Conservation (phyloP, 2,797 vertebrate species). For the Cynodonichthys magdalenae region DNA sequence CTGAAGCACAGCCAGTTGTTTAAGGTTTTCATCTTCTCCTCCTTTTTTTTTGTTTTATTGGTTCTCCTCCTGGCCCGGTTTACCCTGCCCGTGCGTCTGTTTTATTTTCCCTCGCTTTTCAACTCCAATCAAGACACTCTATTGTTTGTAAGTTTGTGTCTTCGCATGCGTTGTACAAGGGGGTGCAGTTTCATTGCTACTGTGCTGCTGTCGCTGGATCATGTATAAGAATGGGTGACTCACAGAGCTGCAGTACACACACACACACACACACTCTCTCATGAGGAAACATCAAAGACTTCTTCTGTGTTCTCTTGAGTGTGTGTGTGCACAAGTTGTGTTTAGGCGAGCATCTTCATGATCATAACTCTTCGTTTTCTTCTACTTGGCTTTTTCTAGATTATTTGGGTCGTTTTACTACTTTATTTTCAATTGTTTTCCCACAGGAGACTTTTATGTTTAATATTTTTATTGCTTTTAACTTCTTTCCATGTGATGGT, state of each 20-base stretch:
- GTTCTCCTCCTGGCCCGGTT: slow-evolving; percentile 25
- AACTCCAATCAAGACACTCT: slow-evolving; percentile 80
- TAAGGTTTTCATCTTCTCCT: slow-evolving; percentile 53
- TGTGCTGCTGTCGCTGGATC: slow-evolving; percentile 51
- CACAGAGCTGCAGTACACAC: slow-evolving; percentile 53
- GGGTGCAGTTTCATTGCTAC: slow-evolving; percentile 41
- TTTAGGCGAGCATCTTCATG: slow-evolving; percentile 49
- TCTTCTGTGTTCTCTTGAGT: slow-evolving; percentile 69
- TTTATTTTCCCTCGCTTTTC: slow-evolving; percentile 34
- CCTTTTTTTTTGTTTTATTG: slow-evolving; percentile 17
- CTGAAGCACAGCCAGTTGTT: slow-evolving; percentile 86
- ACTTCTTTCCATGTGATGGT: background rate
- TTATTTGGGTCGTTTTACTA: slow-evolving; percentile 4
- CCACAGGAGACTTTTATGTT: slow-evolving; percentile 5
- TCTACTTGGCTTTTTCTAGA: slow-evolving; percentile 27
- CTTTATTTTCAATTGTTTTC: background rate
- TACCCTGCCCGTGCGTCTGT: slow-evolving; percentile 50
- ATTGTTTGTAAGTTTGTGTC: slow-evolving; percentile 54
- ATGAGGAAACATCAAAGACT: slow-evolving; percentile 77
- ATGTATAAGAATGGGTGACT: slow-evolving; percentile 70
- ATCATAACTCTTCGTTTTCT: slow-evolving; percentile 32
- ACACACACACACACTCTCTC: slow-evolving; percentile 43
- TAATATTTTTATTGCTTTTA: slow-evolving; percentile 9
- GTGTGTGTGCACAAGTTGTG: slow-evolving; percentile 37
- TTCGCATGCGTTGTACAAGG: slow-evolving; percentile 10